Conservation (phyloP, 2,113 vertebrate genomes). For the Solea solea region DNA sequence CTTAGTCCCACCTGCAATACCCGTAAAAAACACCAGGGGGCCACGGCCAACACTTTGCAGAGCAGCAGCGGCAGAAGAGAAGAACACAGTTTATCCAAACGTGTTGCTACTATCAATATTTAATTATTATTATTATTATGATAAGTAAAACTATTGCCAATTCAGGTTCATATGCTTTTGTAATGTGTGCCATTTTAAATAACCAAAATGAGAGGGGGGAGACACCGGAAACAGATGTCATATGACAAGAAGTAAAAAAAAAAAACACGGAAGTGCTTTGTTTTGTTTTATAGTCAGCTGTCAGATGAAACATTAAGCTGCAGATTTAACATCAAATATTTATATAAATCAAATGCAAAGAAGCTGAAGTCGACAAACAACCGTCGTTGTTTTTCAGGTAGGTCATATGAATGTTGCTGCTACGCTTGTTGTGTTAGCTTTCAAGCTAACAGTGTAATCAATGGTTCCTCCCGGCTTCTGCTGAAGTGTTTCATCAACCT, state of each 20-base stretch:
- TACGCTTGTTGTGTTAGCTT: neutral
- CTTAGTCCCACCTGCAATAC: too few relatives aligned
- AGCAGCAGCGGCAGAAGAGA: neutral
- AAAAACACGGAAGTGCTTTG: slow-evolving; percentile 38
- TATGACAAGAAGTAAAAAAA: slow-evolving; percentile 53
- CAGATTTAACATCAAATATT: neutral
- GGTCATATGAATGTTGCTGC: neutral
- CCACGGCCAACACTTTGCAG: too few relatives aligned
- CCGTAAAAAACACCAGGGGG: too few relatives aligned
- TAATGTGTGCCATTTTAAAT: slow-evolving; percentile 21
- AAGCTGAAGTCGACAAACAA: neutral
- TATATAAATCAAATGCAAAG: neutral
- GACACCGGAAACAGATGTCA: slow-evolving; percentile 29
- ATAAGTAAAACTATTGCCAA: neutral
- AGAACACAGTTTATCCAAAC: neutral
- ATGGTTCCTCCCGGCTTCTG: neutral
- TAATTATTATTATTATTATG: neutral
- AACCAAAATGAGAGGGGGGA: neutral
- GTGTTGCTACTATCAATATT: neutral
- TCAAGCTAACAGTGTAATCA: slow-evolving; percentile 1
- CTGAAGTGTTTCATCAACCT: neutral
- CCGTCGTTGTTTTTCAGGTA: neutral
- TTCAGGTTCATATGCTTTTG: neutral
- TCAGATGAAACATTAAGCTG: neutral
- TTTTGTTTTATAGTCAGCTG: slow-evolving; percentile 35